A percentile compares a stretch with the other conserved stretches of the same genome.
Evolutionary conservation across 1,140 invertebrate genomes (phyloP).

Genomic region (Ctenoplectra terminalis): DNA sequence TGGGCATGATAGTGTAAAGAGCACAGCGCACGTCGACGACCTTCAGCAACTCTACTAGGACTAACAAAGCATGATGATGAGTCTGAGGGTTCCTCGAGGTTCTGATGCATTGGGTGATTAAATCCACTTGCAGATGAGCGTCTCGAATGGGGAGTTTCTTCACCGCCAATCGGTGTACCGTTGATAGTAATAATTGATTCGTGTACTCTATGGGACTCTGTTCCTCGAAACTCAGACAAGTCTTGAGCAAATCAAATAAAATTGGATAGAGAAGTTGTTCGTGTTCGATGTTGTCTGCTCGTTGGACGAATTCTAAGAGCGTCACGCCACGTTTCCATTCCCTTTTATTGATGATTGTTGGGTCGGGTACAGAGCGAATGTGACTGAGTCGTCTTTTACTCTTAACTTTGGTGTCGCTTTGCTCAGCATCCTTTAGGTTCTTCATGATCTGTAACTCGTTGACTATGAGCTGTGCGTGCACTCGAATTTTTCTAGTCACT

Average conservation of each 20-base stretch:
- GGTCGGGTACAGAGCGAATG: slow-evolving; percentile 62
- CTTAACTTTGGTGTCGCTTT: slow-evolving; percentile 3
- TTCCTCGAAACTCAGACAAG: slow-evolving; percentile 91
- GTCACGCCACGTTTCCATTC: slow-evolving; percentile 91
- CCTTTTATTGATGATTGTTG: slow-evolving; percentile 84
- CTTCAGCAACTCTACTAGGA: slow-evolving; percentile 84
- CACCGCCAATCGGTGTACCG: slow-evolving; percentile 86
- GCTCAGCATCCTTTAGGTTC: neutral
- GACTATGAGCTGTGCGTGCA: slow-evolving; percentile 86
- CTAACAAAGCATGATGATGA: slow-evolving; percentile 93
- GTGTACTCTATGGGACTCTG: slow-evolving; percentile 93
- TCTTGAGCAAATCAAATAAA: slow-evolving; percentile 92
- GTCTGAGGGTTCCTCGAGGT: slow-evolving; percentile 96
- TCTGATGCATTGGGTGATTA: slow-evolving; percentile 94
- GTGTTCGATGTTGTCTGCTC: slow-evolving; percentile 88
- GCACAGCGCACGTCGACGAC: slow-evolving; percentile 91
- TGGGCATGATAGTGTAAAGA: slow-evolving; percentile 95
- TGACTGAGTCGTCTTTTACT: slow-evolving; percentile 74
- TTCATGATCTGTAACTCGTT: slow-evolving; percentile 85
- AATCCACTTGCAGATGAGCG: slow-evolving; percentile 89
- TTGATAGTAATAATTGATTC: slow-evolving; percentile 93
- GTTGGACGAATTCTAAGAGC: slow-evolving; percentile 93
- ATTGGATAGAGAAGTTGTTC: slow-evolving; percentile 86
- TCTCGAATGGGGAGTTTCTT: slow-evolving; percentile 84
- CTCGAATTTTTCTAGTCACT: slow-evolving; percentile 87